Conservation (phyloP, 2,888 invertebrate genomes). For the Rutpela maculata region DNA sequence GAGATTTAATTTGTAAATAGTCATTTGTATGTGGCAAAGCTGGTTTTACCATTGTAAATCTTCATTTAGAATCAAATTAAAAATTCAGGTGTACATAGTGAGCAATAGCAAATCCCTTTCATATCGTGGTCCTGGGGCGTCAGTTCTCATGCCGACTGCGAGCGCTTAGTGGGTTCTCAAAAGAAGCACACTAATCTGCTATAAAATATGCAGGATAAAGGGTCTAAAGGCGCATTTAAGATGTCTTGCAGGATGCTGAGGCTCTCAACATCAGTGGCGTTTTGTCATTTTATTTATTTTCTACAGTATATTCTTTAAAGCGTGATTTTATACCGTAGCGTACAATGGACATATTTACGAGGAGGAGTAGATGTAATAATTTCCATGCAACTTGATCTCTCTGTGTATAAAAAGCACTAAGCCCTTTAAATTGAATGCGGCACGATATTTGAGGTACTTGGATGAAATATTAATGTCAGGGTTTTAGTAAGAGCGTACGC, state of each 20-base stretch:
- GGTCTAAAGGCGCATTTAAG: conserved; percentile 47
- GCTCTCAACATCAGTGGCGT: conserved; percentile 16
- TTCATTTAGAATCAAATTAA: conserved; percentile 24
- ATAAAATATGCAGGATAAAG: conserved; percentile 59
- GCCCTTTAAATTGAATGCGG: background rate
- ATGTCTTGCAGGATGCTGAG: conserved; percentile 47
- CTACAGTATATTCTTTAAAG: background rate
- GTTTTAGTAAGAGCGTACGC: no score
- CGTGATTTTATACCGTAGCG: background rate
- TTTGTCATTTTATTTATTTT: background rate
- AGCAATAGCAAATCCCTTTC: conserved; percentile 31
- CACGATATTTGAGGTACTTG: background rate
- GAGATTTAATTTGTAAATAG: background rate
- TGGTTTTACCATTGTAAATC: background rate
- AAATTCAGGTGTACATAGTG: conserved; percentile 31
- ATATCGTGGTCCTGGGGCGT: conserved; percentile 25
- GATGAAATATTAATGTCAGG: background rate
- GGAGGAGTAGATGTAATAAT: background rate
- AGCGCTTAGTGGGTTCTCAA: conserved; percentile 31
- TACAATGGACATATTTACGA: background rate
- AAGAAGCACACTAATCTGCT: conserved; percentile 57
- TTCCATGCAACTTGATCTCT: background rate
- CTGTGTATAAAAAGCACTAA: background rate
- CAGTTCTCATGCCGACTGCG: conserved; percentile 12
- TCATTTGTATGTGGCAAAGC: background rate